Conservation (phyloP, 2,797 vertebrate genomes). For the Sebastes variabilis region DNA sequence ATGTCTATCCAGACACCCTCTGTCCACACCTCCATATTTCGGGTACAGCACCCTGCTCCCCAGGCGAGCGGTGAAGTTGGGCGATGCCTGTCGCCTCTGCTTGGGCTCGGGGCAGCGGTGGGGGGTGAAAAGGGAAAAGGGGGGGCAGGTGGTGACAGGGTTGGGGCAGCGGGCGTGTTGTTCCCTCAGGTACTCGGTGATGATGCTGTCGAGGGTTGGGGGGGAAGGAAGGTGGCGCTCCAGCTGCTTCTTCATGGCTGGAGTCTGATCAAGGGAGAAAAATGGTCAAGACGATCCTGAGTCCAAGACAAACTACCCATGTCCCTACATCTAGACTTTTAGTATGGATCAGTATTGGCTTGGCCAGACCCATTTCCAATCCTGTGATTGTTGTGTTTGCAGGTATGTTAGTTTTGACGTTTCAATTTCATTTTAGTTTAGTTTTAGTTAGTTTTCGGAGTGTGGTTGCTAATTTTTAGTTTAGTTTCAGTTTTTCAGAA, state of each 20-base stretch:
- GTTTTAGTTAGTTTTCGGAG: no score
- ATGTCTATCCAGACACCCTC: constrained; percentile 93
- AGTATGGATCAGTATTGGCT: no score
- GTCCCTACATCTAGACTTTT: no score
- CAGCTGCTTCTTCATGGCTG: constrained; percentile 95
- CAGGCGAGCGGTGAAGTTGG: constrained; percentile 95
- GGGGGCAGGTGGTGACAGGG: constrained; percentile 96
- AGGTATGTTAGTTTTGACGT: no score
- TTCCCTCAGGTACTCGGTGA: constrained; percentile 96
- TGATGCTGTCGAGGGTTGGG: constrained; percentile 94
- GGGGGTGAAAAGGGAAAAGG: constrained; percentile 95
- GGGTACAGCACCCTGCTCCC: constrained; percentile 90
- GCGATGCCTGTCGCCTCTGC: constrained; percentile 92
- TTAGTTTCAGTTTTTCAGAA: no score
- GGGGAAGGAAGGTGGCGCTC: constrained; percentile 93
- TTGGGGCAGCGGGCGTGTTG: constrained; percentile 97
- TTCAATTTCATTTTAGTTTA: no score
- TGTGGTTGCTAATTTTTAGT: no score
- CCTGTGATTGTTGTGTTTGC: no score
- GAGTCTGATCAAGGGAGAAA: constrained; percentile 81
- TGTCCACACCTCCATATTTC: constrained; percentile 93
- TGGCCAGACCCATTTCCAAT: no score
- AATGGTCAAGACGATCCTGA: not conserved
- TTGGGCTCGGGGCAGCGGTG: constrained; percentile 98
- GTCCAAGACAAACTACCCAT: no score